Conservation (phyloP, 23 tunicate species). For the Halocynthia aurantium region DNA sequence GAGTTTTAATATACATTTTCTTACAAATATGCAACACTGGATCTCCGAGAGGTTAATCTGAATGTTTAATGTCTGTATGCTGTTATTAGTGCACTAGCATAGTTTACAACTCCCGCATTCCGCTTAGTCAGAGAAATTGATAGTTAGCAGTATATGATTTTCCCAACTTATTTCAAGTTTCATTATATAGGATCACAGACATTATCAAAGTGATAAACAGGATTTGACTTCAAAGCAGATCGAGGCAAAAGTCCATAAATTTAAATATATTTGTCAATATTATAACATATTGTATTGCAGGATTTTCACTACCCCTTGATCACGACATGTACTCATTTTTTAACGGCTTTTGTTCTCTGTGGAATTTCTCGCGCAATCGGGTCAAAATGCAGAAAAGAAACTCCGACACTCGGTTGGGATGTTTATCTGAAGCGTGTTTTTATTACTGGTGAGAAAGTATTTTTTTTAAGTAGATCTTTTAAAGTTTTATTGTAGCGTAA, state of each 20-base stretch:
- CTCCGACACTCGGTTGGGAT: conserved; percentile 32
- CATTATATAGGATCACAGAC: no score
- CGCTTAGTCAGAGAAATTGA: no score
- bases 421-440: conserved; percentile 28
- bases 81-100: no score
- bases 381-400: conserved; percentile 18
- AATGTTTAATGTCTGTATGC: no score
- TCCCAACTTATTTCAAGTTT: no score
- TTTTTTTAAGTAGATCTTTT: neutral
- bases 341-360: conserved; percentile 15
- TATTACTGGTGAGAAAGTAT: conserved; percentile 22
- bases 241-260: neutral
- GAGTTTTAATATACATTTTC: no score
- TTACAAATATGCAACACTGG: no score
- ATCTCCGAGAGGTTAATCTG: no score
- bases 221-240: neutral
- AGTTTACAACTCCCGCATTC: no score
- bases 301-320: conserved; percentile 45
- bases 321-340: conserved; percentile 46
- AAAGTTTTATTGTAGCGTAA: no score
- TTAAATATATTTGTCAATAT: neutral
- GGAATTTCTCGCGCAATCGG: conserved; percentile 14
- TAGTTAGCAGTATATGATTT: no score
- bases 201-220: no score
- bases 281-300: conserved; percentile 11